Base-by-base conservation (phyloP, 2,113 vertebrate genomes). In the Cynopterus brachyotis region DNA sequence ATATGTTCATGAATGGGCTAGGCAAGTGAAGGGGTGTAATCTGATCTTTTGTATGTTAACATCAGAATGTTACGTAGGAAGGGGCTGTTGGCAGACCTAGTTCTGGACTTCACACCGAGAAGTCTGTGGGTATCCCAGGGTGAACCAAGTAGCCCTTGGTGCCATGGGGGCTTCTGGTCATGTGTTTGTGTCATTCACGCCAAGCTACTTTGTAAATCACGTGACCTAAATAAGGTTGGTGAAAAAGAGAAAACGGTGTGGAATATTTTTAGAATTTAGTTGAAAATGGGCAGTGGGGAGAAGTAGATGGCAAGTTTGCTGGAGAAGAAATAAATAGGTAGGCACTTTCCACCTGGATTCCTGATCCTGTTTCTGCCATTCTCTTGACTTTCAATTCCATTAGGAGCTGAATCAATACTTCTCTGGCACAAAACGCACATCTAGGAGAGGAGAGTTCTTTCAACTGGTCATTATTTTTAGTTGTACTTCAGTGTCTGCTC, bases 371-470 rank as follows among this genome's bases (percentile, higher is more conserved):
- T 93, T 83, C 96, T 97, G 89, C 86, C 93, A 59, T 93, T 96
- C 78, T 60, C 92, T 94, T 91, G 88, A 96, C 81, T 86, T 93
- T 91, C 81, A 95, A 26, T 97, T 95, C 93, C 89, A 93, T 86
- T 86, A 93, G 78, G 78, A 86, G 17, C 47, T 11, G 6, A 11
- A 69, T 95, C 64, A 35, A 87, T 73, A 96, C 40, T 69, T 88
- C 47, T 6, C 64, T 97, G 97, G 88, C 76, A 91, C 69, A 66
- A 35, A 90, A 82, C 66, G 47, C 79, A 24, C 87, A 83, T 47
- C 82, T 89, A 95, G n/a, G 69, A 95, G 53, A 90, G 67, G 62
- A 53, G 67, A 47, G 0, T 28, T 37, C 3, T 97, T 81, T 75
- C 81, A 78, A 90, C 78, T 64, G 66, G 22, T 40, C 89, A 30